Percentiles rank a stretch among this genome's conserved stretches.
Evolutionary conservation across 1,140 invertebrate species (phyloP).

Genomic region (Archivesica marissinica): DNA sequence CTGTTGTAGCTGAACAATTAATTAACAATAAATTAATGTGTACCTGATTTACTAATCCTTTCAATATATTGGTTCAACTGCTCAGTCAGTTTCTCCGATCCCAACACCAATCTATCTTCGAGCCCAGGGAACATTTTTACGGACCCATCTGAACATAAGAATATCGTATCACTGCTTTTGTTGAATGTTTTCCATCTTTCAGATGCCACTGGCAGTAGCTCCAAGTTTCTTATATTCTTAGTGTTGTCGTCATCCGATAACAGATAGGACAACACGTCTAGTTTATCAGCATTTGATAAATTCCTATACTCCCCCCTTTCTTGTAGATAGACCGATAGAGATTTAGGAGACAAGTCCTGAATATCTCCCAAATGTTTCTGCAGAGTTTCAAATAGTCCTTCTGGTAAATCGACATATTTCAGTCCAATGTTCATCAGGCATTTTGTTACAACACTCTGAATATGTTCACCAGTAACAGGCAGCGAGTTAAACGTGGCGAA

Average conservation of each 20-base stretch:
- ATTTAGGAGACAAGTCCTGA: background rate
- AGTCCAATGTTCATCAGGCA: background rate
- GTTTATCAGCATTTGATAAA: background rate
- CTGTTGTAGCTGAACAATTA: no score
- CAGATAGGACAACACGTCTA: constrained; percentile 3
- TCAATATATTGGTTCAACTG: background rate
- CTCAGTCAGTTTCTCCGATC: background rate
- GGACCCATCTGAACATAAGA: constrained; percentile 11
- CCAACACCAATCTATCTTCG: background rate
- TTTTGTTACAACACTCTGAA: background rate
- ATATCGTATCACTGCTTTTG: background rate
- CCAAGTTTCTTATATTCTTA: constrained; percentile 8
- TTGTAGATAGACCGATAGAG: background rate
- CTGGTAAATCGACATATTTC: background rate
- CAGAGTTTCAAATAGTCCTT: background rate
- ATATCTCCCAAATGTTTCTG: background rate
- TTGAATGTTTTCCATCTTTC: constrained; percentile 32
- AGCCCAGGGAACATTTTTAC: background rate
- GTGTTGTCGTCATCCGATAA: background rate
- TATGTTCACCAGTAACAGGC: no score
- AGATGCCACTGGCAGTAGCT: constrained; percentile 38
- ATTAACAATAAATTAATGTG: no score
- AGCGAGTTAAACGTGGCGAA: no score
- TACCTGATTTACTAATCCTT: background rate
- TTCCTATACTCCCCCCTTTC: constrained; percentile 2